Percentiles rank a stretch among this genome's conserved stretches.
These are phyloP conservation scores for Metaphire vulgaris DNA, from an alignment of 1,140 invertebrate genomes.

Conservation along the genomic window DNA sequence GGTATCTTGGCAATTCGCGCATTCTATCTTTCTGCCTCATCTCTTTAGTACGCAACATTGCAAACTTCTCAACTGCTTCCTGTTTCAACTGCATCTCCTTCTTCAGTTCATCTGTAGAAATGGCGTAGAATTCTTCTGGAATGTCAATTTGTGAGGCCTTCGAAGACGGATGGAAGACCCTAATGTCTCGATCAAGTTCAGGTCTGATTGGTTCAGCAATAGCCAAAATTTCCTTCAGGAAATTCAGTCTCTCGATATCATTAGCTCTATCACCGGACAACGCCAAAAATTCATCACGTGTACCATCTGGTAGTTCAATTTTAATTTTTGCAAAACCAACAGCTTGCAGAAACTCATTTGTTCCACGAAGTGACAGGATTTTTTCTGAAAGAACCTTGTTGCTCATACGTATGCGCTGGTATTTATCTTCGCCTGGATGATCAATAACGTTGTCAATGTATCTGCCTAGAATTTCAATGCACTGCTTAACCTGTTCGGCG, in stretches of 20 bases:
- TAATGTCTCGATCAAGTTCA: conserved; percentile 74
- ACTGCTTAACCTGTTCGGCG: conserved; percentile 69
- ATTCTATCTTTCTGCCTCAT: conserved; percentile 82
- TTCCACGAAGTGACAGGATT: conserved; percentile 70
- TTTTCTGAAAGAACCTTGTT: conserved; percentile 75
- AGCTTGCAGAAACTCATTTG: conserved; percentile 71
- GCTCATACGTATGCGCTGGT: conserved; percentile 75
- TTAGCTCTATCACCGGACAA: conserved; percentile 40
- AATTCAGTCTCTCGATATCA: conserved; percentile 56
- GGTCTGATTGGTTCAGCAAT: conserved; percentile 72
- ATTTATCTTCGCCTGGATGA: conserved; percentile 80
- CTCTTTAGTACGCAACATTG: conserved; percentile 79
- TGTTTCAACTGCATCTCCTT: conserved; percentile 65
- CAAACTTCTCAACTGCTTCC: conserved; percentile 69
- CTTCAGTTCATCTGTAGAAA: conserved; percentile 73
- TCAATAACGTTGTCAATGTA: conserved; percentile 84
- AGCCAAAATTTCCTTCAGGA: conserved; percentile 67
- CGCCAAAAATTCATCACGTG: conserved; percentile 45
- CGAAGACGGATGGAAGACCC: conserved; percentile 73
- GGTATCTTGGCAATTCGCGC: conserved; percentile 70
- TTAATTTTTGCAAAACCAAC: conserved; percentile 64
- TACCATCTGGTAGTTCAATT: conserved; percentile 39
- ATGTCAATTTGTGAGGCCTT: conserved; percentile 61
- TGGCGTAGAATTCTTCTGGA: conserved; percentile 72
- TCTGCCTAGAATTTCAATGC: conserved; percentile 77